These are phyloP conservation scores for Dicaeum eximium DNA, from an alignment of 2,113 vertebrate species.

Conservation along the genomic window DNA sequence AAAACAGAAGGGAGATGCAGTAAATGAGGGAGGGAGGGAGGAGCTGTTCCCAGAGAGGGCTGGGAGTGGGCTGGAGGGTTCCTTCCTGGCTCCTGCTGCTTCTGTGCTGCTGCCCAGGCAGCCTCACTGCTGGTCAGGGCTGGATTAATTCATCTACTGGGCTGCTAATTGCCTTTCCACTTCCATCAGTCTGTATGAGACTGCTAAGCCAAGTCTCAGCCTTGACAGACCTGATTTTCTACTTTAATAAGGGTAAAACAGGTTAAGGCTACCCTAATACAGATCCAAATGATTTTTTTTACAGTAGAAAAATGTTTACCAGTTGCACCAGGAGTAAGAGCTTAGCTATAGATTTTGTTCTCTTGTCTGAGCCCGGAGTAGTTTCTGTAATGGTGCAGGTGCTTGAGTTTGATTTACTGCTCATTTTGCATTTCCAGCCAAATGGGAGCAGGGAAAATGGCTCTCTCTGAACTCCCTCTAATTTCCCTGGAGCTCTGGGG, in stretches of 20 bases:
- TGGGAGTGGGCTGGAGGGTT: not conserved
- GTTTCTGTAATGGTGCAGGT: not conserved
- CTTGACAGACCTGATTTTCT: not conserved
- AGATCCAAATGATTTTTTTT: not conserved
- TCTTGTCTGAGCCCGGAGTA: not conserved
- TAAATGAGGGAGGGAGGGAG: not conserved
- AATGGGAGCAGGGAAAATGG: not conserved
- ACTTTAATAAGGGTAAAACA: not conserved
- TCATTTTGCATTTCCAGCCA: not conserved
- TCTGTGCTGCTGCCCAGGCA: not conserved
- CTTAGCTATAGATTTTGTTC: not conserved
- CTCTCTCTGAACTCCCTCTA: not conserved
- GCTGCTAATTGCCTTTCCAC: not conserved
- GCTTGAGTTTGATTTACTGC: conserved; percentile 38
- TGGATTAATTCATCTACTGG: not conserved
- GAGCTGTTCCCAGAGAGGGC: not conserved
- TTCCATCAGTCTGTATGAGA: not conserved
- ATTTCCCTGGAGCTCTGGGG: conserved; percentile 34
- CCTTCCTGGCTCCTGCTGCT: not conserved
- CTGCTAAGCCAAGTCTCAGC: not conserved
- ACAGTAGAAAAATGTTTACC: not conserved
- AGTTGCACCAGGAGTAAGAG: not conserved
- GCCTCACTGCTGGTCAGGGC: not conserved
- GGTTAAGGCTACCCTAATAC: not conserved
- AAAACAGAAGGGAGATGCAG: not conserved